Percentiles rank a stretch among this genome's conserved stretches.
phyloP scores from a whole-genome alignment of 2,113 vertebrate genomes.

The Oryzias celebensis region DNA sequence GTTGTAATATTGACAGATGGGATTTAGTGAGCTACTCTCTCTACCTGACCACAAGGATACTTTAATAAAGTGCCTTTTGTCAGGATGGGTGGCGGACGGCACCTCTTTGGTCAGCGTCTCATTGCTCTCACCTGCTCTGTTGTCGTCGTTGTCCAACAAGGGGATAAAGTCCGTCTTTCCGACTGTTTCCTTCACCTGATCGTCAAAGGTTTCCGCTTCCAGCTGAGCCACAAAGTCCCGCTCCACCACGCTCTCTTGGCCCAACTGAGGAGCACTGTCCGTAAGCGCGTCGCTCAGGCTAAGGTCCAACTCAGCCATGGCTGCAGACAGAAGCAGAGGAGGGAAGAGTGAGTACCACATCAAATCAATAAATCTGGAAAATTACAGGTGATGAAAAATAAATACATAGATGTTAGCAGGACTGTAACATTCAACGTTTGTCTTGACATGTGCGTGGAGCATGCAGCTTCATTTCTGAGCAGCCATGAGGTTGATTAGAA shows the following conservation, averaged over 20 bases:
- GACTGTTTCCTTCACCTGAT: conserved; percentile 90
- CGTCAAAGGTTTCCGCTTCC: conserved; percentile 88
- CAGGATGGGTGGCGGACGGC: background rate
- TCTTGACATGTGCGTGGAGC: too few species aligned
- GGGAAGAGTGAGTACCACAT: too few species aligned
- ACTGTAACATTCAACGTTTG: too few species aligned
- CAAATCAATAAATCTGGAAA: too few species aligned
- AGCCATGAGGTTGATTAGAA: too few species aligned
- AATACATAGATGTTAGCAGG: too few species aligned
- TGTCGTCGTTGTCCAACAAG: conserved; percentile 83
- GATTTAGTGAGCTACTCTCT: too few species aligned
- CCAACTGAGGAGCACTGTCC: conserved; percentile 76
- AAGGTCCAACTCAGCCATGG: conserved; percentile 83
- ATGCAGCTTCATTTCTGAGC: too few species aligned
- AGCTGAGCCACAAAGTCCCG: conserved; percentile 88
- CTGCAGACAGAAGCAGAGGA: conserved; percentile 35
- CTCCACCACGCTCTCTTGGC: conserved; percentile 81
- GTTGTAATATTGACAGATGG: background rate
- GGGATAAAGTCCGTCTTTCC: conserved; percentile 90
- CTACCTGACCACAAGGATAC: too few species aligned
- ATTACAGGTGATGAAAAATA: too few species aligned
- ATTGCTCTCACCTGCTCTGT: conserved; percentile 62
- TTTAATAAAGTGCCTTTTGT: background rate
- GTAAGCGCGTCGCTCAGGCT: conserved; percentile 90
- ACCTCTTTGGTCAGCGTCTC: background rate